Percentiles rank a stretch among this genome's conserved stretches.
phyloP scores from a whole-genome alignment of 2,113 vertebrate genomes.

The Motacilla tschutschensis region DNA sequence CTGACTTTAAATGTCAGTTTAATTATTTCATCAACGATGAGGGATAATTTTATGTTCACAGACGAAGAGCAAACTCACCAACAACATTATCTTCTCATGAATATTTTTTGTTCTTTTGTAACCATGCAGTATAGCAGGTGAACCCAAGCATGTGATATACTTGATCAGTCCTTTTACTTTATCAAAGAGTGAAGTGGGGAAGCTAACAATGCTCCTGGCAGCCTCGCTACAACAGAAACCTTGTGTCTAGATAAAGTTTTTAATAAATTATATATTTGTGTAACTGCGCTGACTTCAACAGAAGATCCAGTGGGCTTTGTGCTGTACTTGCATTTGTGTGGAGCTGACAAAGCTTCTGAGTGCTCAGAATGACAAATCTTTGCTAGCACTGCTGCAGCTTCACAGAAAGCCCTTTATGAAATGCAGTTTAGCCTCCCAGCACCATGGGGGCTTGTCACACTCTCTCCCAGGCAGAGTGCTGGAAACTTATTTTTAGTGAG shows the following conservation, averaged over 20 bases:
- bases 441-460: not conserved
- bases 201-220: not conserved
- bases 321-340: not conserved
- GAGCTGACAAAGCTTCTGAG: constrained; percentile 25
- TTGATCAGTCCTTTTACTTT: not conserved
- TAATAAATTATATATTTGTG: not conserved
- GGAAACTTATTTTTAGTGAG: not conserved
- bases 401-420: not conserved
- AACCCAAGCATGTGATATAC: not conserved
- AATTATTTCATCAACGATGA: not conserved
- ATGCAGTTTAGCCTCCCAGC: not conserved
- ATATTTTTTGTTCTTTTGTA: not conserved
- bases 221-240: not conserved
- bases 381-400: not conserved
- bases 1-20: not conserved
- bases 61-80: not conserved
- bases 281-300: not conserved
- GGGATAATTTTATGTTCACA: not conserved
- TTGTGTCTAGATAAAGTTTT: not conserved
- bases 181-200: not conserved
- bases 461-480: not conserved
- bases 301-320: not conserved
- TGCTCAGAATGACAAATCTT: constrained; percentile 27
- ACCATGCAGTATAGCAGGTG: not conserved
- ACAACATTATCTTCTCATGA: not conserved